Evolutionary conservation across 1,140 invertebrate genomes (phyloP), one percentile per base, ranked within the genome.

Genomic region (Homalodisca vitripennis): DNA sequence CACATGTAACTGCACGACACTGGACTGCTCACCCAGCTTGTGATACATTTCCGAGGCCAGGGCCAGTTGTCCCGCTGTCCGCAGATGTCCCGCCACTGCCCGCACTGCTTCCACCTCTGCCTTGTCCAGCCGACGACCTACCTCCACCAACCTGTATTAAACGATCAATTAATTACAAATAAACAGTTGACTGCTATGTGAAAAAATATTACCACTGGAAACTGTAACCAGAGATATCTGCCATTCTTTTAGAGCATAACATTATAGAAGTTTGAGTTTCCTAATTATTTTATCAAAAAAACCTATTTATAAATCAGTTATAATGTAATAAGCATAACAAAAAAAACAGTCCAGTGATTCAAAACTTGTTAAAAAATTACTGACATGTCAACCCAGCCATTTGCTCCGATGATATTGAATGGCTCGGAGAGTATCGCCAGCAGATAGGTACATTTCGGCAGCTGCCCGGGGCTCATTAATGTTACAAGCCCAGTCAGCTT

Each of bases 401-500:
- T 91, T 74, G 98, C 92, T 0, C 92, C 91, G 73, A 98, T 95
- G 71, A 99, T 92, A 68, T 95, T 90, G 70, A n/a, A 98, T 92
- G 0, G 98, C 97, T 73, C 92, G 89, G 55, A 90, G 82, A 41
- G 92, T 88, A 77, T 99, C 97, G 1, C 96, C 97, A 17, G 95
- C 95, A 22, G 94, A 91, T 27, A 99, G 85, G 76, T 98, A 95
- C 88, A 99, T 94, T 81, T 99, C 95, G 0, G 96, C 97, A 0
- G 97, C 97, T 20, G 94, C 92, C 74, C 92, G 86, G 0, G 94
- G 92, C 75, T 99, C 97, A 77, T 98, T 97, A 47, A 97, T 93
- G 76, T 95, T 95, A 72, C 90, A 88, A 0, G 97, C 97, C 97
- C 98, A 99, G 78, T 98, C 97, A 0, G 97, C 97, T 70, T 95